Conservation (phyloP, 2,113 vertebrate species). For the Sterrhoptilus dennistouni region DNA sequence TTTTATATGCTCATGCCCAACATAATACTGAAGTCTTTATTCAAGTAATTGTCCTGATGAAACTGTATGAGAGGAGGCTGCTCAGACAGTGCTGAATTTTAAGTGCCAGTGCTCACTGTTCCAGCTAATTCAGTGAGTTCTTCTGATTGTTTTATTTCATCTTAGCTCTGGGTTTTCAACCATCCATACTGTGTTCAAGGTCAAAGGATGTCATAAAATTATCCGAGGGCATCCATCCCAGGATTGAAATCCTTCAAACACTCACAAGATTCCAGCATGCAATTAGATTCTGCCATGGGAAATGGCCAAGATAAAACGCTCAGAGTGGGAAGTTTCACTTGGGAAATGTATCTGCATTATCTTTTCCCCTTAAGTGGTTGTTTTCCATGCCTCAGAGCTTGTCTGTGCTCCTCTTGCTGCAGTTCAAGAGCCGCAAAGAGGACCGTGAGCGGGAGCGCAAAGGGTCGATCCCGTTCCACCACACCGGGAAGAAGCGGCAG, state of each 20-base stretch:
- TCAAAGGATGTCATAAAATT: not conserved
- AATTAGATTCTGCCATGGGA: not conserved
- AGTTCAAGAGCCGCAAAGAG: slow-evolving; percentile 96
- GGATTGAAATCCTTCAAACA: not conserved
- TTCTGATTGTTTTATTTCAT: not conserved
- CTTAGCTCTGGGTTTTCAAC: not conserved
- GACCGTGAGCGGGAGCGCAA: slow-evolving; percentile 89
- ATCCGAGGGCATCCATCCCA: not conserved
- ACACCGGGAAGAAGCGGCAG: slow-evolving; percentile 91
- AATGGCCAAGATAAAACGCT: not conserved
- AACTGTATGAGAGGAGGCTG: not conserved
- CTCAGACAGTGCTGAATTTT: not conserved
- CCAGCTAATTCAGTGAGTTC: not conserved
- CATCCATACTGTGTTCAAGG: not conserved
- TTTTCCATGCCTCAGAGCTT: not conserved
- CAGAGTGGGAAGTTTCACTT: not conserved
- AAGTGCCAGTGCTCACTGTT: not conserved
- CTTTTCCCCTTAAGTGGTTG: not conserved
- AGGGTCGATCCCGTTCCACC: slow-evolving; percentile 94
- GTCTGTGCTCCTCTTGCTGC: not conserved
- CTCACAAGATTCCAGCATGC: not conserved
- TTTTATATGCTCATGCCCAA: not conserved
- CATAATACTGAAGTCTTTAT: not conserved
- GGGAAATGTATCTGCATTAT: not conserved
- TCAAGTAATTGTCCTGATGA: not conserved